Conservation (phyloP, 2,888 invertebrate species). For the Catonia carolina region DNA sequence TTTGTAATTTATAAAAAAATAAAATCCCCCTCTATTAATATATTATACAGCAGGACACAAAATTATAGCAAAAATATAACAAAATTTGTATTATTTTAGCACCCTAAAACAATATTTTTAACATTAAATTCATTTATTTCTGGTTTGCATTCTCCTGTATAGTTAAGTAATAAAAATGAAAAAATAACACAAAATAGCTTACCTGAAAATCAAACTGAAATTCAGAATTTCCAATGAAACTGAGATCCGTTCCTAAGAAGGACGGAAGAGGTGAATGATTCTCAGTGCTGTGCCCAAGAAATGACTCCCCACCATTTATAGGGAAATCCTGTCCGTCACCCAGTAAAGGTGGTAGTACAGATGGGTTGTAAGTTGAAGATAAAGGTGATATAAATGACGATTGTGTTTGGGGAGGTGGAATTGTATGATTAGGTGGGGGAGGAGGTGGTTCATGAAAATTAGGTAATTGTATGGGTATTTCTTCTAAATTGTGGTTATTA, state of each 20-base stretch:
- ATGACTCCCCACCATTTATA: constrained; percentile 38
- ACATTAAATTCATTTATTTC: too few relatives aligned
- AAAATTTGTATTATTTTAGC: too few relatives aligned
- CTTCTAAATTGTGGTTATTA: too few relatives aligned
- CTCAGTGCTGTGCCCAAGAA: constrained; percentile 44
- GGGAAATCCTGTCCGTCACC: constrained; percentile 19
- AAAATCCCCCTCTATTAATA: too few relatives aligned
- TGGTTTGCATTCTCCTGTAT: too few relatives aligned
- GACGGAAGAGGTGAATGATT: constrained; percentile 14
- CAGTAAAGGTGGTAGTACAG: constrained; percentile 12
- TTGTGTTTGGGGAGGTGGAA: not conserved
- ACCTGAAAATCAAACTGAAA: constrained; percentile 51
- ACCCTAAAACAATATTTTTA: too few relatives aligned
- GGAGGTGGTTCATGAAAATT: not conserved
- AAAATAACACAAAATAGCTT: too few relatives aligned
- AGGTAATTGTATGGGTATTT: not conserved
- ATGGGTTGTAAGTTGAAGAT: not conserved
- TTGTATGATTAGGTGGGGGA: not conserved
- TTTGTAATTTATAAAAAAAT: too few relatives aligned
- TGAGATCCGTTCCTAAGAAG: constrained; percentile 48
- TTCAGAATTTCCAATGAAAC: constrained; percentile 54
- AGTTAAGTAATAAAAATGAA: not conserved
- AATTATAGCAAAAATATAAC: too few relatives aligned
- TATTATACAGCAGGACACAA: too few relatives aligned
- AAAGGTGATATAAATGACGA: not conserved